A percentile compares a stretch with the other conserved stretches of the same genome.
phyloP scores from a whole-genome alignment of 2,797 vertebrate genomes.

The Macropodus opercularis region DNA sequence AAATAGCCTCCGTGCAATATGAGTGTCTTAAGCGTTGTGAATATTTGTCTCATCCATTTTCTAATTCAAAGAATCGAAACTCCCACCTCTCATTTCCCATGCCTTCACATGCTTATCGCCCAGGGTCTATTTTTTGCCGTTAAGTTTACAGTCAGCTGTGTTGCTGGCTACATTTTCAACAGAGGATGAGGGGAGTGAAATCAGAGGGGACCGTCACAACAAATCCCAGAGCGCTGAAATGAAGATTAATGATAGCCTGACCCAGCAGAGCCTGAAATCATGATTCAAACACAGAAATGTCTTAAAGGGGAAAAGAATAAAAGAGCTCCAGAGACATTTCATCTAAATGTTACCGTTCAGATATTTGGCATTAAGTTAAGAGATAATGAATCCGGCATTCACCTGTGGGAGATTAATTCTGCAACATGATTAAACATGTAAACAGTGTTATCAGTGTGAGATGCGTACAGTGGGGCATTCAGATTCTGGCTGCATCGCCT shows the following conservation, averaged over 20 bases:
- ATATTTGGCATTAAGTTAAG: slow-evolving; percentile 22
- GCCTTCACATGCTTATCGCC: slow-evolving; percentile 42
- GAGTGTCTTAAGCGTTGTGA: slow-evolving; percentile 65
- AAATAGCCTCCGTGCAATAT: slow-evolving; percentile 40
- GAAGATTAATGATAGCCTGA: slow-evolving; percentile 78
- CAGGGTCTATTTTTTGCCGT: slow-evolving; percentile 44
- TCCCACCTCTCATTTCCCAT: slow-evolving; percentile 55
- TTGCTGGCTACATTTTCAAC: slow-evolving; percentile 25
- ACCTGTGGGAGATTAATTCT: slow-evolving; percentile 55
- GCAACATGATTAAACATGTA: slow-evolving; percentile 69
- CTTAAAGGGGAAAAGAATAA: slow-evolving; percentile 16
- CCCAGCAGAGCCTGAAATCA: slow-evolving; percentile 48
- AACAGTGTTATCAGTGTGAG: slow-evolving; percentile 63
- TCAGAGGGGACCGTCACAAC: slow-evolving; percentile 63
- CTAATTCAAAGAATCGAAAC: slow-evolving; percentile 66
- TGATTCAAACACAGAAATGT: slow-evolving; percentile 56
- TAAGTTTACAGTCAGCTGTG: slow-evolving; percentile 64
- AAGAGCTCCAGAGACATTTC: slow-evolving; percentile 3
- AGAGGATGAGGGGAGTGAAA: slow-evolving; percentile 19
- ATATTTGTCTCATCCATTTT: slow-evolving; percentile 75
- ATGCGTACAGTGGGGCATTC: slow-evolving; percentile 43
- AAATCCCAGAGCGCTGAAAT: slow-evolving; percentile 66
- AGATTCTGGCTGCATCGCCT: slow-evolving; percentile 50
- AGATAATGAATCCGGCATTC: slow-evolving; percentile 29
- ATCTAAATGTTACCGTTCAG: background rate